Conservation (phyloP, 2,888 invertebrate species). For the Platerodrilus igneus region DNA sequence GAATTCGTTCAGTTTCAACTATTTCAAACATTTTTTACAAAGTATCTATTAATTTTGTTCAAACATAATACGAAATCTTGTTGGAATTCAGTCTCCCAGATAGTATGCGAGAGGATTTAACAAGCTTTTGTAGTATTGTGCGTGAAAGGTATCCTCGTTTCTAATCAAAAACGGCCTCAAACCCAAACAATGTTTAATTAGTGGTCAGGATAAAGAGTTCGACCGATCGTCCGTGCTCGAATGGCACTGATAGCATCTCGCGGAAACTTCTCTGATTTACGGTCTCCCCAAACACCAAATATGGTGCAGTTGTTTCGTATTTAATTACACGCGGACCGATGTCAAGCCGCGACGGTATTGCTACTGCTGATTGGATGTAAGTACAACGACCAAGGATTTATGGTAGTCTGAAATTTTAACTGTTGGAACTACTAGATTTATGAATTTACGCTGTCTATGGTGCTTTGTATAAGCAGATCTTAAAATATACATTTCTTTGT, state of each 20-base stretch:
- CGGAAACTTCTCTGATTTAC: slow-evolving; percentile 29
- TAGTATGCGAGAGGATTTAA: too few relatives aligned
- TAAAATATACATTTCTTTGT: too few relatives aligned
- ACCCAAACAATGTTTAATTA: slow-evolving; percentile 25
- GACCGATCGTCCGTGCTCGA: slow-evolving; percentile 21
- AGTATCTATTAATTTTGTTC: too few relatives aligned
- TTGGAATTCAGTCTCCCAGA: too few relatives aligned
- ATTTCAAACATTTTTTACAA: too few relatives aligned
- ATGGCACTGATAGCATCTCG: slow-evolving; percentile 30
- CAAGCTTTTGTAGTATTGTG: too few relatives aligned
- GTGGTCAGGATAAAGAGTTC: slow-evolving; percentile 22
- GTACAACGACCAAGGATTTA: slow-evolving; percentile 21
- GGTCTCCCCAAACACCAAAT: slow-evolving; percentile 23
- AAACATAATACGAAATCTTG: too few relatives aligned
- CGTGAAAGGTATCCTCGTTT: too few relatives aligned
- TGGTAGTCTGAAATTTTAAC: slow-evolving; percentile 16
- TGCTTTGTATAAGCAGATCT: too few relatives aligned
- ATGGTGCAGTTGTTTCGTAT: slow-evolving; percentile 26
- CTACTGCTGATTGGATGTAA: slow-evolving; percentile 25
- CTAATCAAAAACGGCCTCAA: slow-evolving; percentile 24
- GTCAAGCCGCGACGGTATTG: slow-evolving; percentile 22
- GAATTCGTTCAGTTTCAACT: too few relatives aligned
- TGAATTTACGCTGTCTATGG: too few relatives aligned
- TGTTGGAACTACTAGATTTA: too few relatives aligned
- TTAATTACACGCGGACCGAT: slow-evolving; percentile 25